phyloP scores from a whole-genome alignment of 1,140 invertebrate species.

The Aphis craccivora region DNA sequence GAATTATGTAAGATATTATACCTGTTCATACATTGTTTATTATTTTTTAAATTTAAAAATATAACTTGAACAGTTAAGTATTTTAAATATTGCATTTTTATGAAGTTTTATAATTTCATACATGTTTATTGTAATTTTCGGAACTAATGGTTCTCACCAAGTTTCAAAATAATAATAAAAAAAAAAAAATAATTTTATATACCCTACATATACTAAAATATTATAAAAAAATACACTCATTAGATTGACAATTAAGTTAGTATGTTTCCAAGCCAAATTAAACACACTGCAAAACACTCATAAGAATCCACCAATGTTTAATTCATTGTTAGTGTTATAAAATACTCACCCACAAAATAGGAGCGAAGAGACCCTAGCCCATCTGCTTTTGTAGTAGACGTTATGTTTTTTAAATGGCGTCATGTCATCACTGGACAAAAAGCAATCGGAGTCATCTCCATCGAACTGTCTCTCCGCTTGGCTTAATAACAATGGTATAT shows the following conservation, averaged over 20 bases:
- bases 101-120: background rate
- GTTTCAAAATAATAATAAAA: no score
- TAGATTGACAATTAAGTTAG: background rate
- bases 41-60: background rate
- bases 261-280: background rate
- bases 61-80: background rate
- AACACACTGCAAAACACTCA: constrained; percentile 27
- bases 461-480: constrained; percentile 54
- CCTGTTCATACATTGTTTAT: background rate
- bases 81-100: background rate
- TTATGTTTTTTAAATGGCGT: constrained; percentile 50
- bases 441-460: constrained; percentile 50
- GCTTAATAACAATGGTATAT: constrained; percentile 51
- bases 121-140: no score
- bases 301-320: background rate
- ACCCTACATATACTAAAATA: background rate
- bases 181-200: background rate
- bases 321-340: background rate
- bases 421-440: constrained; percentile 55
- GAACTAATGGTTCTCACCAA: no score
- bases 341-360: constrained; percentile 42
- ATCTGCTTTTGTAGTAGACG: constrained; percentile 49
- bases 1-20: background rate
- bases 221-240: background rate
- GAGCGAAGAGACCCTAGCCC: constrained; percentile 41